Evolutionary conservation across 2,113 vertebrate species (phyloP).

Genomic region (Protomyctophum bolini): DNA sequence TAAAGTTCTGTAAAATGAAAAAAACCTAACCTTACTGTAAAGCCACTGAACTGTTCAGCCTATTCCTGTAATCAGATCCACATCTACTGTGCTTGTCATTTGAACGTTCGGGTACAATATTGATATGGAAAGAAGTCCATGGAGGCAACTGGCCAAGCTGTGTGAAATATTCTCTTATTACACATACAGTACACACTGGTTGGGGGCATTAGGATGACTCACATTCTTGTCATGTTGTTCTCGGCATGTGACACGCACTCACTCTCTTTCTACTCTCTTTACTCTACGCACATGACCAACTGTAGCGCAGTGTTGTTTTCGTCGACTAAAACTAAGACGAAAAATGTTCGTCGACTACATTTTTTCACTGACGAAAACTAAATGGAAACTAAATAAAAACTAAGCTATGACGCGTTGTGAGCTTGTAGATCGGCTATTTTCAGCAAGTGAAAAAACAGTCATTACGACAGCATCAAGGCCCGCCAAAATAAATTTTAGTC

Average conservation of each 20-base stretch:
- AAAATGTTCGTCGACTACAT: too few relatives aligned
- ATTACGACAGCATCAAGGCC: too few relatives aligned
- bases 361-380: too few relatives aligned
- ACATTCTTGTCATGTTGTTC: conserved; percentile 29
- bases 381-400: too few relatives aligned
- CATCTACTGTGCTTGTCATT: not conserved
- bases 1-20: not conserved
- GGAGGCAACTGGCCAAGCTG: conserved; percentile 10
- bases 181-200: conserved; percentile 7
- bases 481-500: too few relatives aligned
- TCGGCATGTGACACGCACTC: not conserved
- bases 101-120: not conserved
- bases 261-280: too few relatives aligned
- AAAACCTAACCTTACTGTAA: not conserved
- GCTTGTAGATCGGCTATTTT: too few relatives aligned
- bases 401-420: too few relatives aligned
- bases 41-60: not conserved
- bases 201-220: conserved; percentile 8
- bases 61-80: conserved; percentile 8
- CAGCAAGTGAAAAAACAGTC: too few relatives aligned
- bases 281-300: too few relatives aligned
- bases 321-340: too few relatives aligned
- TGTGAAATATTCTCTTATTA: conserved; percentile 18
- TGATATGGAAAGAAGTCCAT: not conserved
- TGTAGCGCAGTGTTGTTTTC: too few relatives aligned